These are phyloP conservation scores for Pherbina coryleti DNA, from an alignment of 2,888 invertebrate species.

Conservation along the genomic window DNA sequence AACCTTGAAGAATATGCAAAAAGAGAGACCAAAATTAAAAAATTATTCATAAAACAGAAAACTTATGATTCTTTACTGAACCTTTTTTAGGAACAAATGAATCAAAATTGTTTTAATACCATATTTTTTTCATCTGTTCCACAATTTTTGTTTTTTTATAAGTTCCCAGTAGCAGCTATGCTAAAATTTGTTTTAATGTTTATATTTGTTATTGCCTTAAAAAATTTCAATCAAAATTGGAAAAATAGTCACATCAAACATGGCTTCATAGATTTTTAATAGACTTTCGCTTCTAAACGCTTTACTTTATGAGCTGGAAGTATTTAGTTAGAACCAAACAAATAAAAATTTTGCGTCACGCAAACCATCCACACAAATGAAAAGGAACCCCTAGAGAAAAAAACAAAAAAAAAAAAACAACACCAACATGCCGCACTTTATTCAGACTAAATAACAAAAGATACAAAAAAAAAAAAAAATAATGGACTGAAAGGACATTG, in stretches of 20 bases:
- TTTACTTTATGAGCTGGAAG: constrained; percentile 8
- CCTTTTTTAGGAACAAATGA: too few relatives aligned
- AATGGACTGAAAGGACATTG: neutral
- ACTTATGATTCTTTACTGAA: too few relatives aligned
- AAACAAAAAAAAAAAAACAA: neutral
- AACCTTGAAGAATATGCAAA: too few relatives aligned
- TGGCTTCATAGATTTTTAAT: neutral
- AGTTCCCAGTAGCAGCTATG: too few relatives aligned
- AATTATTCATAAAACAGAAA: too few relatives aligned
- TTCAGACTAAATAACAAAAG: neutral
- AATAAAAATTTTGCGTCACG: neutral
- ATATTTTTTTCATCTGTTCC: too few relatives aligned
- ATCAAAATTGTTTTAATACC: too few relatives aligned
- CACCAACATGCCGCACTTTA: neutral
- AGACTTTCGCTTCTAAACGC: neutral
- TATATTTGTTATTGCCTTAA: too few relatives aligned
- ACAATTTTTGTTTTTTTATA: too few relatives aligned
- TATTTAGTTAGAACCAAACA: neutral
- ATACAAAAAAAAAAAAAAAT: neutral
- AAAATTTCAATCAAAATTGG: neutral
- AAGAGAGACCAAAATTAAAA: too few relatives aligned
- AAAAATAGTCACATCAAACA: neutral
- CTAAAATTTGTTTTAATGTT: too few relatives aligned
- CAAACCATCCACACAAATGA: neutral
- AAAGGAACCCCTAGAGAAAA: neutral